Evolutionary conservation across 2,888 invertebrate genomes (phyloP), one percentile per base, ranked within the genome.

Genomic region (Piscicola geometra): DNA sequence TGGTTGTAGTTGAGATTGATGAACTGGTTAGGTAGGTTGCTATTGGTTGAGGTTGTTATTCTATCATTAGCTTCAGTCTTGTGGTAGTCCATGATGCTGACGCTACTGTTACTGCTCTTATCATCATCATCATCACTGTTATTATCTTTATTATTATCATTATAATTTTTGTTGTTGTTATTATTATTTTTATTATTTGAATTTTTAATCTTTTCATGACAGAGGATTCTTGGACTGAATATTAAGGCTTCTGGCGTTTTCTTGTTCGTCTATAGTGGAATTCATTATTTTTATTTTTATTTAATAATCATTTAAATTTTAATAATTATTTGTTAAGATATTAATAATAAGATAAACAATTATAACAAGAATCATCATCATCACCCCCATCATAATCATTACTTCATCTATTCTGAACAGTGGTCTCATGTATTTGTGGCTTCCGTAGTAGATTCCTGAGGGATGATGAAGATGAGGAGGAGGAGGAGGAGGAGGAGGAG

Each of bases 371-470:
- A 21, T 56, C n/a, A 5, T 21, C n/a, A 21, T 56, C n/a, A 21
- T 56, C n/a, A 21, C n/a, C n/a, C 15, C 25, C n/a, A 56, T 56
- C n/a, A 21, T 56, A 18, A 56, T 56, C n/a, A 18, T 56, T 56
- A n/a, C n/a, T 56, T 56, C n/a, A 21, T 56, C n/a, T 3, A 18
- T 21, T 3, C n/a, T 5, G 41, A 41, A 41, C 9, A 41, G 71
- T 25, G 71, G 71, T 52, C 50, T 71, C 5, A 33, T 71, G 52
- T 71, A 71, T 30, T 71, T 71, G 50, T 71, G 71, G 21, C 50
- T 71, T n/a, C 71, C 71, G 56, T 71, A 15, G 33, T 47, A 71
- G 41, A 71, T 25, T 1, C 25, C 71, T 71, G 64, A n/a, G 9
- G n/a, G 64, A 64, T 3, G 64, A 30, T 3, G 64, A 64, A 64